These are phyloP conservation scores for Alexandromys fortis DNA, from an alignment of 2,113 vertebrate species.

Conservation along the genomic window DNA sequence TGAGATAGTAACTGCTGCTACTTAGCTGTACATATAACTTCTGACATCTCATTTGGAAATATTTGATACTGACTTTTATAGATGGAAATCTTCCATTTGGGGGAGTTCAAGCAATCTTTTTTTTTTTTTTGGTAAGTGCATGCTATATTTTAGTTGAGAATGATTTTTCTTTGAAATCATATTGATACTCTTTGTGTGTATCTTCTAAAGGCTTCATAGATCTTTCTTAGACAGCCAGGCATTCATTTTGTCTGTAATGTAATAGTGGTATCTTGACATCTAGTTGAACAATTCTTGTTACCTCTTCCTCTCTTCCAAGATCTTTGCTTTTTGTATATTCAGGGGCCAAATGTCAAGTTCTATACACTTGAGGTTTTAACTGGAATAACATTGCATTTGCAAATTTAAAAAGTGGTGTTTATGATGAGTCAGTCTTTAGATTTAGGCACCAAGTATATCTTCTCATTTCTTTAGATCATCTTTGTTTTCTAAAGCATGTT, in stretches of 20 bases:
- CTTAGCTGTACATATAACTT: background rate
- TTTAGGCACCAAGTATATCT: background rate
- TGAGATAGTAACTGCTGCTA: background rate
- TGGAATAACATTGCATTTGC: background rate
- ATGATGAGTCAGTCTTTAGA: conserved; percentile 2
- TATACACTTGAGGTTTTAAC: conserved; percentile 37
- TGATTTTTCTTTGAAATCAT: background rate
- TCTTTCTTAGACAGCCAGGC: background rate
- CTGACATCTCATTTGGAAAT: background rate
- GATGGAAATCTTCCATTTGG: conserved; percentile 8
- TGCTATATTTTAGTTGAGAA: conserved; percentile 22
- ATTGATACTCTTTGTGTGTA: background rate
- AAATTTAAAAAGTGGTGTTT: conserved; percentile 33
- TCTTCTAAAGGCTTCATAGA: conserved; percentile 15
- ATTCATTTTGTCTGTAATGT: background rate
- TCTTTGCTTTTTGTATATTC: background rate
- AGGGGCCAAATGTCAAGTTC: conserved; percentile 1
- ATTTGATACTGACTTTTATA: conserved; percentile 32
- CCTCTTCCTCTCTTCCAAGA: background rate
- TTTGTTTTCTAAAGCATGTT: conserved; percentile 35
- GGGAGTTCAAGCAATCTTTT: background rate
- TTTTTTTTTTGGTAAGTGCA: background rate
- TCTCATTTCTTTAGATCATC: conserved; percentile 36
- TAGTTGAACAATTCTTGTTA: background rate
- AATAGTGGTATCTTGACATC: background rate